Conservation (phyloP, 1,140 invertebrate genomes). For the Ceratina japonica region DNA sequence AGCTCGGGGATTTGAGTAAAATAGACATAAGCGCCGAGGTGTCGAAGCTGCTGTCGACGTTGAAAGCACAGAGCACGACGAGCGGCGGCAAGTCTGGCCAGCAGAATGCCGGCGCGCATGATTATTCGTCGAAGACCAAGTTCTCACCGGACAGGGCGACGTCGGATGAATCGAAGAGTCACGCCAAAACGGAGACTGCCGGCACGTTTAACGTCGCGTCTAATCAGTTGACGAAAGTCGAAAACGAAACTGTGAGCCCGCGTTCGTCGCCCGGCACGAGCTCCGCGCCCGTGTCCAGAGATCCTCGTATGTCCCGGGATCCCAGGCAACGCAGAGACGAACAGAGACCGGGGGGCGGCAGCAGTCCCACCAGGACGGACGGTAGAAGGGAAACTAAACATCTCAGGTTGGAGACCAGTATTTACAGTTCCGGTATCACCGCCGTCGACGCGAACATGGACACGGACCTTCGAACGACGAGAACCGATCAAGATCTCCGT, state of each 20-base stretch:
- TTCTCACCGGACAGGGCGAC: slow-evolving; percentile 32
- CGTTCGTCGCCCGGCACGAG: slow-evolving; percentile 61
- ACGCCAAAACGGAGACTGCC: slow-evolving; percentile 27
- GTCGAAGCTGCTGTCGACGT: slow-evolving; percentile 83
- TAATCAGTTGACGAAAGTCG: slow-evolving; percentile 42
- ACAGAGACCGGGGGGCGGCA: slow-evolving; percentile 52
- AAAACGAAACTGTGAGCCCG: slow-evolving; percentile 66
- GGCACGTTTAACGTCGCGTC: slow-evolving; percentile 3
- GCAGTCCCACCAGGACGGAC: slow-evolving; percentile 60
- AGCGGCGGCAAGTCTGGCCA: slow-evolving; percentile 28
- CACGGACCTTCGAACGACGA: slow-evolving; percentile 72
- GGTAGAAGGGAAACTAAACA: slow-evolving; percentile 69
- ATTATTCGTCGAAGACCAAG: slow-evolving; percentile 42
- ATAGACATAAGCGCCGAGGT: slow-evolving; percentile 87
- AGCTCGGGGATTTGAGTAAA: slow-evolving; percentile 85
- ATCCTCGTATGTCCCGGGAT: slow-evolving; percentile 73
- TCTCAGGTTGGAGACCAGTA: slow-evolving; percentile 72
- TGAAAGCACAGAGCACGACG: slow-evolving; percentile 80
- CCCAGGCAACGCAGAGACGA: slow-evolving; percentile 62
- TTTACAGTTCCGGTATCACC: slow-evolving; percentile 77
- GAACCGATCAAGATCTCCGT: slow-evolving; percentile 74
- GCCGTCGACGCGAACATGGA: slow-evolving; percentile 71
- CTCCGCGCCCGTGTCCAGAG: slow-evolving; percentile 65
- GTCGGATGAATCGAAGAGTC: slow-evolving; percentile 12
- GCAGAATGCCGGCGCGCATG: slow-evolving; percentile 11